Evolutionary conservation across 1,140 invertebrate species (phyloP).

Genomic region (Liolophura sinensis): DNA sequence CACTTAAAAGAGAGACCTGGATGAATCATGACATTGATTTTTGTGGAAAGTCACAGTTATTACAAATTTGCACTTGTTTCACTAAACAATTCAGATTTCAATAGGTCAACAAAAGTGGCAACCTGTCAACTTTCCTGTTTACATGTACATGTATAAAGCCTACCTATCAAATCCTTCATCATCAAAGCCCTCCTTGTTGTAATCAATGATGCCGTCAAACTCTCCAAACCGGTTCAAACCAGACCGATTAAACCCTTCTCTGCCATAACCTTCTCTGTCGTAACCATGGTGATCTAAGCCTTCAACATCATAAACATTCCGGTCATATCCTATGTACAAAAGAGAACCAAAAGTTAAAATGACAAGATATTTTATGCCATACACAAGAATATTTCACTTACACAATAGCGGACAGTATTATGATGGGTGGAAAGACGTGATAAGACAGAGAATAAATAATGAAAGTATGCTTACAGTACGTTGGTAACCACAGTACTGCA

Average conservation of each 20-base stretch:
- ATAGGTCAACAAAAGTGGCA: not conserved
- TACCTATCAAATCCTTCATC: slow-evolving; percentile 41
- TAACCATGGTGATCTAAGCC: slow-evolving; percentile 39
- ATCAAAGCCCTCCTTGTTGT: slow-evolving; percentile 34
- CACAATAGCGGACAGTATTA: too few species aligned
- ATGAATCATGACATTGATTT: too few species aligned
- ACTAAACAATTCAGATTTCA: not conserved
- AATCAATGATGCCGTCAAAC: slow-evolving; percentile 44
- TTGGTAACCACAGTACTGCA: too few species aligned
- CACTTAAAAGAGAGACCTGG: too few species aligned
- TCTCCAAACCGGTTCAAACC: slow-evolving; percentile 40
- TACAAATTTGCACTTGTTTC: too few species aligned
- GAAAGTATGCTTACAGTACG: too few species aligned
- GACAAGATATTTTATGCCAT: too few species aligned
- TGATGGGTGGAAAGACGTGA: too few species aligned
- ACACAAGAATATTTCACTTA: too few species aligned
- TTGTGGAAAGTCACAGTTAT: too few species aligned
- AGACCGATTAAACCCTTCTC: slow-evolving; percentile 37
- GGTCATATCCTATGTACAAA: slow-evolving; percentile 33
- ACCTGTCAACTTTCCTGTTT: too few species aligned
- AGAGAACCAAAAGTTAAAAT: not conserved
- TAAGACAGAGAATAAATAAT: too few species aligned
- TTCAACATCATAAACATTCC: slow-evolving; percentile 30
- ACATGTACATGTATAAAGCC: not conserved
- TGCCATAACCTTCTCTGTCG: slow-evolving; percentile 33